Evolutionary conservation across 2,113 vertebrate genomes (phyloP), one percentile per base, ranked within the genome.

Genomic region (Hypanus sabinus): DNA sequence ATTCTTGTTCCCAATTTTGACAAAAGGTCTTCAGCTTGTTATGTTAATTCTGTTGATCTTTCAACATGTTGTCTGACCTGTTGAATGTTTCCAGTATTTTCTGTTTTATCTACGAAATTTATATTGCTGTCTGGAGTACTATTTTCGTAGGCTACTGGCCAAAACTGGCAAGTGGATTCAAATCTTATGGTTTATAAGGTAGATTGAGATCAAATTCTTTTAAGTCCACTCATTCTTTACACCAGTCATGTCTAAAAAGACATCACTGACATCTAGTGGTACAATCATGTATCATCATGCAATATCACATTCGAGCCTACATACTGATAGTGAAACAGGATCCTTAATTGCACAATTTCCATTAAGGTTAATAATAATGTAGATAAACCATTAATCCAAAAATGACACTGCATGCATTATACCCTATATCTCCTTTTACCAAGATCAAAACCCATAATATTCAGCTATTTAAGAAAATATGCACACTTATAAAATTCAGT

Each of bases 231-330:
- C 10, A 93, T 70, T 91, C 62, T 30, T 24, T 27, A 9, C 27
- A 71, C 5, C 12, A 70, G 18, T 92, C n/a, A 70, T 70, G 33
- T 20, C 36, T 46, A 22, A 33, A 71, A 92, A 92, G 20, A 93
- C 90, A 92, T 92, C 36, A 38, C 90, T 93, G 90, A 71, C 90
- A 73, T 93, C 90, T 36, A 46, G 90, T 93, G 90, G 90, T 46
- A 93, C 33, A 73, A 71, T 20, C 16, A 9, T 7, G 68, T 73
- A 73, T 93, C 36, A 70, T 33, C 62, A 91, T 90, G 88, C 0
- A 46, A 71, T 18, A 71, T 71, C 71, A 20, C 33, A 70, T 16
- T 71, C 68, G 46, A 73, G 90, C 27, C 20, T 93, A 68, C 68
- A 46, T 24, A 4, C 46, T 68, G 33, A 73, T 71, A 16, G 70